Base-by-base conservation (phyloP, 2,113 vertebrate genomes). In the Hydropotes inermis region DNA sequence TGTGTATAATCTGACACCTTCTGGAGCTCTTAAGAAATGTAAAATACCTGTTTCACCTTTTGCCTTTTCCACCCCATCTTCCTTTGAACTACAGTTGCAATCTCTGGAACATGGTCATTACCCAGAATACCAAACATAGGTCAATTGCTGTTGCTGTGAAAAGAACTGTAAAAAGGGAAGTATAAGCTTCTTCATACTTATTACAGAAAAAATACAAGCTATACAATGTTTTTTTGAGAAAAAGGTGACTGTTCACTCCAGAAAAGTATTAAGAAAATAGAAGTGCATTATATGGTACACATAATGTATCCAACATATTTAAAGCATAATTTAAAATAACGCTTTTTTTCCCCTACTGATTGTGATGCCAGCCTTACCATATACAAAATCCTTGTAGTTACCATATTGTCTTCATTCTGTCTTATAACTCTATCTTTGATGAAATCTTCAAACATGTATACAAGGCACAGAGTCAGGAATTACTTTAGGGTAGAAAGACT, bases 61-160 rank as follows among this genome's bases (percentile, higher is more conserved):
- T 88, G 50, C 50, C 7, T 87, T 93, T 39, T 83, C 61, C 2
- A 61, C 19, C 7, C 28, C 28, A 89, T 95, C 92, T 96, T 94
- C 50, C 79, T 95, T 43, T 92, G 36, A 79, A 93, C 36, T 91
- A 85, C 96, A 95, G 84, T 95, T 95, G 94, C 64, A 97, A 81
- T 97, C 50, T 92, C 95, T 81, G 94, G 55, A 97, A 95, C 89
- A 86, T 91, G n/a, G 43, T 95, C 78, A 96, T 97, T 92, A 97
- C 84, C 79, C 74, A 95, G 87, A 97, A 95, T 94, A 87, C 87
- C 70, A 94, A 97, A 97, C 94, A 58, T 94, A 97, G 95, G 95
- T 97, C 95, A 97, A 79, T 57, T 93, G 88, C 90, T 93, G 74
- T 95, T 95, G 81, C 91, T 92, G 85, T 85, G 61, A 92, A 97